Evolutionary conservation across 2,113 vertebrate genomes (phyloP).

Genomic region (Rallus limicola): DNA sequence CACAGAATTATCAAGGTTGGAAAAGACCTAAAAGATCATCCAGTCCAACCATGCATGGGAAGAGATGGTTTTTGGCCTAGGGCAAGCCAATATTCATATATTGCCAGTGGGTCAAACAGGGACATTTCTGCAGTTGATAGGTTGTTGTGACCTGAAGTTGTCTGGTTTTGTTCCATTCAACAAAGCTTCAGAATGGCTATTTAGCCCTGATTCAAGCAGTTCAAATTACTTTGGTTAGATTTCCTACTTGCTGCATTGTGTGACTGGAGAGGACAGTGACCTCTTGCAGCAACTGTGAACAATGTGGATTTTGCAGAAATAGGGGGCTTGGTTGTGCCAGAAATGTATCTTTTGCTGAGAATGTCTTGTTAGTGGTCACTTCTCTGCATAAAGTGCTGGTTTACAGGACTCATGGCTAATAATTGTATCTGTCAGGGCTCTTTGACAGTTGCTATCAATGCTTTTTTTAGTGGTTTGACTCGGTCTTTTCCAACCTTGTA

Average conservation of each 20-base stretch:
- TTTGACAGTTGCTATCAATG: too few relatives aligned
- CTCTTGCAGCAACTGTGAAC: background rate
- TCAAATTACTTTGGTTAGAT: background rate
- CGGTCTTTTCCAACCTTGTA: too few relatives aligned
- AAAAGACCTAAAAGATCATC: too few relatives aligned
- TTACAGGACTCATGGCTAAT: background rate
- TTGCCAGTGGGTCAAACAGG: background rate
- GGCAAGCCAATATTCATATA: background rate
- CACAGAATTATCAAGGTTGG: too few relatives aligned
- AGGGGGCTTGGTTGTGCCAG: background rate
- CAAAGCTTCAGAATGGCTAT: background rate
- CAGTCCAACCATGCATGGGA: too few relatives aligned
- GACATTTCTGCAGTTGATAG: background rate
- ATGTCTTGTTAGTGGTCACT: background rate
- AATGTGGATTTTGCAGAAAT: background rate
- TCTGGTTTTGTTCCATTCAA: background rate
- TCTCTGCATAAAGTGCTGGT: background rate
- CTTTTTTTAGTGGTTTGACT: too few relatives aligned
- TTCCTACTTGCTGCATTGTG: background rate
- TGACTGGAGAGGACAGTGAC: background rate
- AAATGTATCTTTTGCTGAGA: background rate
- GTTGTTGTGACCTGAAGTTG: background rate
- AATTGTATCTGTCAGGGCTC: background rate
- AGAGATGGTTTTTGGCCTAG: background rate
- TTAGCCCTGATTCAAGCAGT: background rate